Evolutionary conservation across 1,140 invertebrate genomes (phyloP), one percentile per base, ranked within the genome.

Genomic region (Druon quercuslanigerum): DNA sequence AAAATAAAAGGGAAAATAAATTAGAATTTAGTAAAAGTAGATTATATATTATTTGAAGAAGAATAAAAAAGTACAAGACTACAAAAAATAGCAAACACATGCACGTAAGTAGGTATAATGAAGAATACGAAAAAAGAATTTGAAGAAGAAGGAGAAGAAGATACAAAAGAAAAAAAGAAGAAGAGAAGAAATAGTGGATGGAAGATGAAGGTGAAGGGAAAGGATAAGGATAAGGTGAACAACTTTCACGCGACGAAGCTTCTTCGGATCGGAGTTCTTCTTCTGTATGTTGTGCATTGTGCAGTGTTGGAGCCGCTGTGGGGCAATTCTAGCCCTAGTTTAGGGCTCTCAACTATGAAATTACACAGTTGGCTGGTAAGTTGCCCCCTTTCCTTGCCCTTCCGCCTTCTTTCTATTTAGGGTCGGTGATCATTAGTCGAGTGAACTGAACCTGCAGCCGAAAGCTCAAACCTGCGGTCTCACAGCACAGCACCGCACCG

Each of bases 221-320:
- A 33, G 77, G 57, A 75, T 71, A 76, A 75, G 74, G 70, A 78
- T 78, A 79, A 80, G 81, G 82, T 25, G 84, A 85, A 83, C 83
- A 86, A 87, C 84, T 87, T 87, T 87, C 85, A 87, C 84, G 85
- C 83, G 83, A 85, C 84, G 83, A 81, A 86, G 82, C 81, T 85
- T 86, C 86, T 85, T 84, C 82, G 83, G 83, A 85, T 84, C 79
- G 84, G 84, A 84, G 84, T 86, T 83, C 86, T 82, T 82, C 77
- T 79, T 74, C 56, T 78, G 40, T 46, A 46, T 6, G 40, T 9
- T 46, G 40, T 7, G 40, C 40, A 46, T 6, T 46, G 8, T 11
- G 73, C 80, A 2, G 72, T 78, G 79, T 83, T 78, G 82, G 78
- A 71, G 79, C 74, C 76, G 79, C 76, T 76, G 72, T 72, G 79